These are phyloP conservation scores for Psammodynastes pulverulentus DNA, from an alignment of 2,113 vertebrate species.

Conservation along the genomic window DNA sequence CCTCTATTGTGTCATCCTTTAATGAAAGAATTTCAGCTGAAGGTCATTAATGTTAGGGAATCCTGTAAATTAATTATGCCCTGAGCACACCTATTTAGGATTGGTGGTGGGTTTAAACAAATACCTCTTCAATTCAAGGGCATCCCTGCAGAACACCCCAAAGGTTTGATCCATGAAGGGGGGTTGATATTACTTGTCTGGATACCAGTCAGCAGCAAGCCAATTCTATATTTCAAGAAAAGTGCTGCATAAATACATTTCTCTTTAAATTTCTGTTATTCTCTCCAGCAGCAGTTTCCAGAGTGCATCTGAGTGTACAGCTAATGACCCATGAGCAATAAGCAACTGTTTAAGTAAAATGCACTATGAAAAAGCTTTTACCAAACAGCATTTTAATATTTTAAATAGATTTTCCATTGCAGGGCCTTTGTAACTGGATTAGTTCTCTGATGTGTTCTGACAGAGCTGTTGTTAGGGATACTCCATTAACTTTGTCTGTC, in stretches of 20 bases:
- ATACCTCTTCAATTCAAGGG: not conserved
- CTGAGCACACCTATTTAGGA: not conserved
- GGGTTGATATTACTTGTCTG: conserved; percentile 39
- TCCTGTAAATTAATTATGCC: not conserved
- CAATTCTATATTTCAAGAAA: conserved; percentile 59
- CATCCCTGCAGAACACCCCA: not conserved
- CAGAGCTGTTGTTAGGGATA: conserved; percentile 95
- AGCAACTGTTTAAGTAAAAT: conserved; percentile 96
- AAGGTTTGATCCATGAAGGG: conserved; percentile 37
- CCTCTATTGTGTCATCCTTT: not conserved
- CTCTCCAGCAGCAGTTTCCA: conserved; percentile 77
- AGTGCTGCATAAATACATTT: conserved; percentile 71
- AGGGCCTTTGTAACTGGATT: conserved; percentile 91
- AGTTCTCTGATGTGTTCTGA: conserved; percentile 96
- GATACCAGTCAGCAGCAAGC: conserved; percentile 45
- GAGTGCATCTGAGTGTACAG: conserved; percentile 83
- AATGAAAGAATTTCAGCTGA: not conserved
- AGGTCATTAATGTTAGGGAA: not conserved
- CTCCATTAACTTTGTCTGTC: conserved; percentile 98
- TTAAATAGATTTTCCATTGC: conserved; percentile 94
- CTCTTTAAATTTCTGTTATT: conserved; percentile 85
- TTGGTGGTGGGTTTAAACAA: not conserved
- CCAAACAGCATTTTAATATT: conserved; percentile 99
- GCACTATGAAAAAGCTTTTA: conserved; percentile 91
- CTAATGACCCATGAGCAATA: conserved; percentile 98